Evolutionary conservation across 2,113 vertebrate genomes (phyloP).

Genomic region (Lipotes vexillifer): DNA sequence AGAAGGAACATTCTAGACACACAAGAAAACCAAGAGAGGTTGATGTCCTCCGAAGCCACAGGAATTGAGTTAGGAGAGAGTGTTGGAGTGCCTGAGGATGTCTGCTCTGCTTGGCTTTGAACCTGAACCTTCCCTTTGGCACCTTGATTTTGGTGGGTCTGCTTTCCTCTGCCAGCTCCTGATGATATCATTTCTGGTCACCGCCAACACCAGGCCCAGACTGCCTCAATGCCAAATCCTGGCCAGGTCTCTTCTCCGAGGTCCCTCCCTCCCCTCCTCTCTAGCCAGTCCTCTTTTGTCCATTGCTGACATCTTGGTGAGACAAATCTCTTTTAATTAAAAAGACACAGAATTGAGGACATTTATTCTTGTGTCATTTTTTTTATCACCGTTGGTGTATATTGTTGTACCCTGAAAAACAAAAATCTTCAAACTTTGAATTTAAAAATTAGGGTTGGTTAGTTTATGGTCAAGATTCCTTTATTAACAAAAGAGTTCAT

Average conservation of each 20-base stretch:
- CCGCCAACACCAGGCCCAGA: not conserved
- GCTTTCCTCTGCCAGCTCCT: not conserved
- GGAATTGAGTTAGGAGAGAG: not conserved
- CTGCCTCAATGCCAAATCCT: not conserved
- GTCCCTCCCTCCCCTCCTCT: not conserved
- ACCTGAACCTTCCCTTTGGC: not conserved
- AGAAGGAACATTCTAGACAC: not conserved
- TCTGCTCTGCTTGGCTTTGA: not conserved
- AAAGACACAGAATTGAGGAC: not conserved
- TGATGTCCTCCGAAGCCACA: not conserved
- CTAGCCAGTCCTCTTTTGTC: not conserved
- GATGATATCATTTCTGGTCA: not conserved
- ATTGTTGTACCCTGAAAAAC: not conserved
- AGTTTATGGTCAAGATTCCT: not conserved
- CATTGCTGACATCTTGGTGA: not conserved
- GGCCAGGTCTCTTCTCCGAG: not conserved
- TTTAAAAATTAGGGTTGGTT: not conserved
- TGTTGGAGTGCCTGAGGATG: not conserved
- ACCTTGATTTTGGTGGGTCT: not conserved
- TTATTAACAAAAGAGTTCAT: not conserved
- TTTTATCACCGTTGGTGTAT: not conserved
- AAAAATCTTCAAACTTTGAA: not conserved
- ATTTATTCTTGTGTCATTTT: not conserved
- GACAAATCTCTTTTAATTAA: not conserved
- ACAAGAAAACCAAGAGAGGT: not conserved